These are phyloP conservation scores for Paramormyrops hopkinsi DNA, from an alignment of 2,797 vertebrate species.

Conservation along the genomic window DNA sequence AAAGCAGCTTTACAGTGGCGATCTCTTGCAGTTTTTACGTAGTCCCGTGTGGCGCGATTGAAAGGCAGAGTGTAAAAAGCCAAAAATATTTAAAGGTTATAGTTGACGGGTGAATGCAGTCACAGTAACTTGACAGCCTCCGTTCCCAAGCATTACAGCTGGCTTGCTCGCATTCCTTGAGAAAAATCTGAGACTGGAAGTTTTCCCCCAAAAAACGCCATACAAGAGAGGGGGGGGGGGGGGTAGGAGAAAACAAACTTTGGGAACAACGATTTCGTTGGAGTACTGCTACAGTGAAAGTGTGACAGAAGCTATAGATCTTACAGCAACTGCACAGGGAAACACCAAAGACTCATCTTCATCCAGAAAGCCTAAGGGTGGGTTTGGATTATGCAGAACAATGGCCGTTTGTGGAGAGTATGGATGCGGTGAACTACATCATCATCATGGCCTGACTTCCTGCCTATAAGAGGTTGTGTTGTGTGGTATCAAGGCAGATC, in stretches of 20 bases:
- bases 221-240: neutral
- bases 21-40: neutral
- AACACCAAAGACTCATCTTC: neutral
- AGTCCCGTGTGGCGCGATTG: neutral
- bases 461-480: neutral
- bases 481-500: neutral
- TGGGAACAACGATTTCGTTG: neutral
- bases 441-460: neutral
- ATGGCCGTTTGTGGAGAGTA: neutral
- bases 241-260: neutral
- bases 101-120: neutral
- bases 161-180: neutral
- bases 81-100: neutral
- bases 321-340: neutral
- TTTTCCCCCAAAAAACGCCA: neutral
- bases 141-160: neutral
- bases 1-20: slow-evolving; percentile 1
- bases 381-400: neutral
- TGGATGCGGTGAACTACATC: neutral
- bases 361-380: neutral
- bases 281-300: neutral
- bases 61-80: neutral
- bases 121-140: neutral
- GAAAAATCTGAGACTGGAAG: neutral
- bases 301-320: neutral